These are phyloP conservation scores for Sarcophaga subvicina DNA, from an alignment of 2,888 invertebrate genomes.

Conservation along the genomic window DNA sequence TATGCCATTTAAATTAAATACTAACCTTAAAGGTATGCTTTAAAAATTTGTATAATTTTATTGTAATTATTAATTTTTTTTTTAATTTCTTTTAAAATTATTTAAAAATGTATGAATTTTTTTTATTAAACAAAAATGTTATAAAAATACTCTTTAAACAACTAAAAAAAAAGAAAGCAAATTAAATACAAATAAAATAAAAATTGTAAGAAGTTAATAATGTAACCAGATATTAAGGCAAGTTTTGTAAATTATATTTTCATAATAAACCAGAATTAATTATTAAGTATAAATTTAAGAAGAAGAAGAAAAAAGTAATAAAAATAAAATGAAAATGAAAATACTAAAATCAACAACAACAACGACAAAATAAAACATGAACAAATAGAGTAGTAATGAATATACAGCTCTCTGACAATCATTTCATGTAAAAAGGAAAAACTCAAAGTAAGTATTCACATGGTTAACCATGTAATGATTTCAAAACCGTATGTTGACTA, in stretches of 20 bases:
- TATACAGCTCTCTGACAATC: slow-evolving; percentile 59
- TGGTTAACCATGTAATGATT: too few species aligned
- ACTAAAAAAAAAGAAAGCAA: not conserved
- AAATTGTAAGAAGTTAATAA: slow-evolving; percentile 36
- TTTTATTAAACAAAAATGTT: not conserved
- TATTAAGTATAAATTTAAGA: slow-evolving; percentile 27
- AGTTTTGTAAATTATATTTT: slow-evolving; percentile 80
- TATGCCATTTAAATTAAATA: not conserved
- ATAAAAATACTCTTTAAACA: not conserved
- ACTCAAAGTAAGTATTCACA: not conserved
- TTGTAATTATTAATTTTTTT: not conserved
- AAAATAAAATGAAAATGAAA: slow-evolving; percentile 37
- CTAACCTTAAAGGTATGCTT: not conserved
- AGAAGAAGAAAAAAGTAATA: slow-evolving; percentile 40
- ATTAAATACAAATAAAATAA: not conserved
- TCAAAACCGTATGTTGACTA: too few species aligned
- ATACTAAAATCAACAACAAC: not conserved
- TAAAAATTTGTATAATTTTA: not conserved
- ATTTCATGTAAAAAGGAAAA: not conserved
- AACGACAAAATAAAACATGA: slow-evolving; percentile 60
- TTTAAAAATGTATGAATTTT: not conserved
- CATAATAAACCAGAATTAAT: slow-evolving; percentile 71
- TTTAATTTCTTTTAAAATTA: not conserved
- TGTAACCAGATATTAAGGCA: slow-evolving; percentile 44
- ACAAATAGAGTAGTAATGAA: slow-evolving; percentile 76